phyloP scores from a whole-genome alignment of 2,797 vertebrate genomes.

The Oreochromis mossambicus region DNA sequence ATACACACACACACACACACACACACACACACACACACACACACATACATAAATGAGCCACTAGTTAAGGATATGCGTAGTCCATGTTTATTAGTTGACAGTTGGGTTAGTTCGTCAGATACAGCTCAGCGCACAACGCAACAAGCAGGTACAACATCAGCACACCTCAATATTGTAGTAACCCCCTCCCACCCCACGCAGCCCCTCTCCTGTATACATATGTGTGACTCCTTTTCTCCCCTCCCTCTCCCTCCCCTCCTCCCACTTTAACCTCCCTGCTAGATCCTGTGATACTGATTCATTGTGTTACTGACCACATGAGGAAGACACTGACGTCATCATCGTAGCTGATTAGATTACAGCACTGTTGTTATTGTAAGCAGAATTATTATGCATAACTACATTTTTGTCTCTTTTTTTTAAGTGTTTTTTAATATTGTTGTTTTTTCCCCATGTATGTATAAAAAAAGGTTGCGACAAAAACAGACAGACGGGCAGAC shows the following conservation, averaged over 20 bases:
- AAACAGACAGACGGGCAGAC: constrained; percentile 22
- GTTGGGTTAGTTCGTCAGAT: constrained; percentile 63
- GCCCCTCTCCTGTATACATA: not conserved
- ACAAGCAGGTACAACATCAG: constrained; percentile 74
- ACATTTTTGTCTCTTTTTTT: constrained; percentile 5
- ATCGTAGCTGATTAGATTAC: not conserved
- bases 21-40: not conserved
- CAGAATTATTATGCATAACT: not conserved
- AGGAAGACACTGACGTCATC: not conserved
- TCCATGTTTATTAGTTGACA: constrained; percentile 67
- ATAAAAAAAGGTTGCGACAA: constrained; percentile 61
- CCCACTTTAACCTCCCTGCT: not conserved
- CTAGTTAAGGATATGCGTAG: constrained; percentile 32
- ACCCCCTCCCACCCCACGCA: not conserved
- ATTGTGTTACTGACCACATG: not conserved
- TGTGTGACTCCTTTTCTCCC: not conserved
- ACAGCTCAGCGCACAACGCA: constrained; percentile 71
- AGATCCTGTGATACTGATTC: constrained; percentile 5
- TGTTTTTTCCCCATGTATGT: constrained; percentile 26
- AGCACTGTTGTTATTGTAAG: constrained; percentile 2
- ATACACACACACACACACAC: not conserved
- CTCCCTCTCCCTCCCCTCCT: not conserved
- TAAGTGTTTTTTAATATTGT: constrained; percentile 17
- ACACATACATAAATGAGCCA: not conserved
- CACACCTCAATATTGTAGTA: constrained; percentile 41